phyloP scores from a whole-genome alignment of 1,140 invertebrate genomes.

The Wasmannia auropunctata region DNA sequence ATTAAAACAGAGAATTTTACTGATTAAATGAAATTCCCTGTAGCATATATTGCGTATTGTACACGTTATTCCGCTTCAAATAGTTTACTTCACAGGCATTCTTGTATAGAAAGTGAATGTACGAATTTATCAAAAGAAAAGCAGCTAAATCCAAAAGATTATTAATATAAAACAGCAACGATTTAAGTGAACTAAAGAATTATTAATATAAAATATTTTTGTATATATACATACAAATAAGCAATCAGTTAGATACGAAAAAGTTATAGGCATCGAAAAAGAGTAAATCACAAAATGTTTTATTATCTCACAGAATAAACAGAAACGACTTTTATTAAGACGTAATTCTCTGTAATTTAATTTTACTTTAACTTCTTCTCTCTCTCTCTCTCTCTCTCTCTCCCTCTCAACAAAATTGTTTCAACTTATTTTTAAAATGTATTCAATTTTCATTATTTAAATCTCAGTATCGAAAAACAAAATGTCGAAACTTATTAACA shows the following conservation, averaged over 20 bases:
- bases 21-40: slow-evolving; percentile 5
- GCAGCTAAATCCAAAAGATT: not conserved
- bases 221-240: too few relatives aligned
- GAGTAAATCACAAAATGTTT: not conserved
- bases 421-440: not conserved
- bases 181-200: too few relatives aligned
- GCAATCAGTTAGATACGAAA: too few relatives aligned
- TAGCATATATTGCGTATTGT: not conserved
- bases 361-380: not conserved
- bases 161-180: not conserved
- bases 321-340: not conserved
- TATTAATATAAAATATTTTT: too few relatives aligned
- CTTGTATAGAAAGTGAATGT: not conserved
- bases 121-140: slow-evolving; percentile 9
- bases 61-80: not conserved
- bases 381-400: too few relatives aligned
- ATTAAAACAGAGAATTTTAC: not conserved
- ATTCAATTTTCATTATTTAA: not conserved
- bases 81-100: not conserved
- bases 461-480: not conserved
- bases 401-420: not conserved
- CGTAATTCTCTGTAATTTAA: not conserved
- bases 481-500: not conserved
- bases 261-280: not conserved
- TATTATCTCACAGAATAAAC: not conserved